Base-by-base conservation (phyloP, 2,888 invertebrate species). In the Cataglyphis rosenhaueri region DNA sequence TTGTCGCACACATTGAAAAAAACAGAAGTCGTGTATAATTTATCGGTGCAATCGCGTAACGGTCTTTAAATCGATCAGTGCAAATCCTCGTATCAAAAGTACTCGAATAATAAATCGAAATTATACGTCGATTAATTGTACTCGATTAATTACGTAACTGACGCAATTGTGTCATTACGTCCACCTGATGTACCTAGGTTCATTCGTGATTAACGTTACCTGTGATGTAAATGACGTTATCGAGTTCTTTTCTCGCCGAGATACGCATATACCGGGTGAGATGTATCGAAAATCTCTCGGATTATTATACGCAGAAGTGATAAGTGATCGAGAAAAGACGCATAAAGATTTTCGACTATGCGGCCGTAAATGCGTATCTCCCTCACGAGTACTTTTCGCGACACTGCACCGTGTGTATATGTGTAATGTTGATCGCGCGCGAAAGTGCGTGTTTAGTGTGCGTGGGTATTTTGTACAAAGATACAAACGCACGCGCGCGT, bases 381-480 rank as follows among this genome's bases (percentile, higher is more conserved):
- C 44, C 35, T 48, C 9, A 57, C 83, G 82, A 81, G 66, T 82
- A 57, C 59, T 44, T 55, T 57, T 25, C 78, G 74, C 78, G 78
- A 73, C 74, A 73, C 74, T 73, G 78, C 78, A 78, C 78, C 71
- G 76, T 74, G 78, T 78, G 52, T 78, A 73, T 78, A 55, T 78
- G 78, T 78, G 55, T 73, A 52, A 79, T 74, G 44, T 81, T 71
- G 70, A 83, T 71, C 61, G 71, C 81, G 81, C 52, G 81, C 52
- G 81, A 83, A 55, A 62, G 35, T 62, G 71, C 83, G 57, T 83
- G 79, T 83, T 70, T 57, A 70, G 64, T 83, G 83, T 83, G 83
- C 83, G 83, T 81, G 81, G 81, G 48, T 81, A 68, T 79, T 83
- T 71, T 81, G 66, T 83, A 81, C 78, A 64, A 52, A 64, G 62